phyloP scores from a whole-genome alignment of 2,113 vertebrate species.

The Hippocampus comes region DNA sequence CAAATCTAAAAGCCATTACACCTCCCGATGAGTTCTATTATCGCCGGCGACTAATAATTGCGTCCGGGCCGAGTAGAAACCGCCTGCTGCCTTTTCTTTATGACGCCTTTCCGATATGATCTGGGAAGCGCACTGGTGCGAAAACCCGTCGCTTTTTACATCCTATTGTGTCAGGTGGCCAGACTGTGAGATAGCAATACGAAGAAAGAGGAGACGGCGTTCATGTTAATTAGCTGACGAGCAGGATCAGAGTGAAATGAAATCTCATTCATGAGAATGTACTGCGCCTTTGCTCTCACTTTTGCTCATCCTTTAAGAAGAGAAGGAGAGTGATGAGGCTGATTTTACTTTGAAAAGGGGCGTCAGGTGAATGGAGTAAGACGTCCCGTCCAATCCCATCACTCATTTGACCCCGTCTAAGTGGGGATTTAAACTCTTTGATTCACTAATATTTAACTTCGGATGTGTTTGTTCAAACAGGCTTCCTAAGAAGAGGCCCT shows the following conservation, averaged over 20 bases:
- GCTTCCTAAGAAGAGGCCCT: constrained; percentile 17
- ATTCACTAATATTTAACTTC: constrained; percentile 52
- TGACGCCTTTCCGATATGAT: constrained; percentile 48
- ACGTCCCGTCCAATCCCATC: constrained; percentile 24
- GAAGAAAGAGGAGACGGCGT: constrained; percentile 39
- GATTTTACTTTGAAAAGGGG: constrained; percentile 45
- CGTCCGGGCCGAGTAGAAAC: constrained; percentile 41
- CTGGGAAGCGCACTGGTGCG: constrained; percentile 53
- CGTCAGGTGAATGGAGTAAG: constrained; percentile 30
- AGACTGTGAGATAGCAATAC: constrained; percentile 45
- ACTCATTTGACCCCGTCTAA: constrained; percentile 41
- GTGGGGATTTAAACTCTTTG: constrained; percentile 38
- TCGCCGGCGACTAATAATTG: constrained; percentile 64
- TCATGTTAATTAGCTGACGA: constrained; percentile 65
- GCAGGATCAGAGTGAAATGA: constrained; percentile 39
- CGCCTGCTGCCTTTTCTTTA: constrained; percentile 48
- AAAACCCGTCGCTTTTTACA: constrained; percentile 51
- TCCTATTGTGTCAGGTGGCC: constrained; percentile 61
- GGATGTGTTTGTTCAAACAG: constrained; percentile 21
- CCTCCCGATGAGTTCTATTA: constrained; percentile 63
- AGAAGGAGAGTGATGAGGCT: constrained; percentile 33
- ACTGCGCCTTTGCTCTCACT: constrained; percentile 43
- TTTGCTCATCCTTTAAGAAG: constrained; percentile 44
- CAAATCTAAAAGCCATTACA: constrained; percentile 67
- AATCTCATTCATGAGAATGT: constrained; percentile 63